Evolutionary conservation across 2,113 vertebrate genomes (phyloP), one percentile per base, ranked within the genome.

Genomic region (Chloropsis cyanopogon): DNA sequence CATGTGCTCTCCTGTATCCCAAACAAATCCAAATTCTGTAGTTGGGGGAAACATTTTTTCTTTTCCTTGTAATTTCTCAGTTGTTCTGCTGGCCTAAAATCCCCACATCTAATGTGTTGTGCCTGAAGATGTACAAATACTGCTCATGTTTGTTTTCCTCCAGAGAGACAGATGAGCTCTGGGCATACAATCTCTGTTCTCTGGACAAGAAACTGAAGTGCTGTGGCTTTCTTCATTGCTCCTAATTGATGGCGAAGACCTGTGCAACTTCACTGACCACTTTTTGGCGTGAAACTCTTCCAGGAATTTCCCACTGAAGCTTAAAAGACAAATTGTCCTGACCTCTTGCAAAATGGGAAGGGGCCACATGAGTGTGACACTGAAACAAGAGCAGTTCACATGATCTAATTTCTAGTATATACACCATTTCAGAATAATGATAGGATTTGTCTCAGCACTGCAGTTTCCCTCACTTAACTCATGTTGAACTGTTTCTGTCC

Each of bases 321-420:
- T 60, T 31, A 31, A 44, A 75, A 91, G 53, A 73, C 82, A 70
- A 90, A 90, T 92, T 70, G 82, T 90, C 71, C 63, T 94, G 90
- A 94, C 84, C 91, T 92, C 41, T 85, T 95, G 85, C 93, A 92
- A 88, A 94, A 90, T 61, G 41, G 64, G 57, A 54, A 80, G 42
- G 59, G 46, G 66, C 11, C 42, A 18, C 52, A 31, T 77, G 42
- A 91, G 60, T 6, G 39, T 80, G 91, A 80, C 47, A 11, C 68
- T 76, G 75, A 66, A 72, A 46, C 47, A 89, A 61, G 23, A 61
- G 49, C 63, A 64, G 35, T 83, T 87, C 42, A 50, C 70, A 64
- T 82, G 75, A 56, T 76, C 61, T 71, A 44, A 57, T 79, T 78
- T 42, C 75, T 76, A 63, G 11, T 80, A 44, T 90, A 37, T 61